Evolutionary conservation across 2,888 invertebrate species (phyloP), one percentile per base, ranked within the genome.

Genomic region (Agriopis marginaria): DNA sequence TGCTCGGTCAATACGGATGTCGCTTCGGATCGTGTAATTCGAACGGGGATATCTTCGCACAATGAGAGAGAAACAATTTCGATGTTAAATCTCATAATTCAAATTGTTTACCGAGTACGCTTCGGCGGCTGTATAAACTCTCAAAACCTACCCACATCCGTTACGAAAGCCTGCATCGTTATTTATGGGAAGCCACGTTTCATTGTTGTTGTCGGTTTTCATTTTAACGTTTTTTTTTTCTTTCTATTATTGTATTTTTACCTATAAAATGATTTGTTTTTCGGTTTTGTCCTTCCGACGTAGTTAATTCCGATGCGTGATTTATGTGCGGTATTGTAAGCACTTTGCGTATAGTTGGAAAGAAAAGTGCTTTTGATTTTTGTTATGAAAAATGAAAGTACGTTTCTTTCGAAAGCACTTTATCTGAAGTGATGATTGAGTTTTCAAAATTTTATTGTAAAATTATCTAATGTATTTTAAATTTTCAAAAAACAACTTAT

Each of bases 91-190:
- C 88, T 89, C 89, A 91, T 92, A 91, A 92, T 89, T 91, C 90
- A 90, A 90, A 90, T 89, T 91, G 88, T 91, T 92, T 90, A 89
- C 87, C 83, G 84, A 85, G 81, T 81, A 86, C 88, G 89, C 84
- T 87, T 89, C 83, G 85, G 83, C 77, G 83, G 85, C 83, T 90
- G 86, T 89, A 89, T 90, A 90, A 91, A 91, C 90, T 89, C 90
- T 90, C 88, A 88, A 89, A 90, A 89, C 89, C 89, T 90, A 92
- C 91, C 89, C 90, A 90, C 91, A 92, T 92, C 90, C 91, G 89
- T 88, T 88, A 88, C 87, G 89, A 91, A 90, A 90, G 90, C 89
- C 88, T 90, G 89, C 89, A 90, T 83, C 81, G 90, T 93, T 93
- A 91, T 93, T 93, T 92, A 93, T 92, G 91, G 86, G 87, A 88